Evolutionary conservation across 1,140 invertebrate genomes (phyloP).

Genomic region (Venturia canescens): DNA sequence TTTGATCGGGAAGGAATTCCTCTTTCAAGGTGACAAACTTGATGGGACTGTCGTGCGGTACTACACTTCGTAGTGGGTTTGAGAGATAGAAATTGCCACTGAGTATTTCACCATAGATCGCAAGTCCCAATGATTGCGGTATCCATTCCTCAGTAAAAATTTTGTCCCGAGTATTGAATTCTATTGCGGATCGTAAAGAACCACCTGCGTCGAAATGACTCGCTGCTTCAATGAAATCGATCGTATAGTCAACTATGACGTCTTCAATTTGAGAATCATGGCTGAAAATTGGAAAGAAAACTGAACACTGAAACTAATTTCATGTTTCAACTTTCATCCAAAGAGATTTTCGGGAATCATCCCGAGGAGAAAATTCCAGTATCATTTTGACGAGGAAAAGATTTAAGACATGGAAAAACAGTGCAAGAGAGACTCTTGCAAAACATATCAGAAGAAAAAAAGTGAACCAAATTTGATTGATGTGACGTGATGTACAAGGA

Average conservation of each 20-base stretch:
- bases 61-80: conserved; percentile 57
- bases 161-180: conserved; percentile 58
- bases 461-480: too few species aligned
- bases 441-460: too few species aligned
- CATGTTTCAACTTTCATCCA: too few species aligned
- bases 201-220: conserved; percentile 47
- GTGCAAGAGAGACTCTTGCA: too few species aligned
- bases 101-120: conserved; percentile 68
- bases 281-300: conserved; percentile 53
- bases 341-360: too few species aligned
- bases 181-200: conserved; percentile 60
- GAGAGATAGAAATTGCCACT: conserved; percentile 65
- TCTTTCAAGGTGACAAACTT: conserved; percentile 58
- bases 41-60: conserved; percentile 56
- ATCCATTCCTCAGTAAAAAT: conserved; percentile 60
- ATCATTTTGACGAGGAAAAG: too few species aligned
- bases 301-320: conserved; percentile 23
- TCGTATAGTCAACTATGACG: conserved; percentile 69
- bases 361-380: too few species aligned
- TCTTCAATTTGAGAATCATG: conserved; percentile 65
- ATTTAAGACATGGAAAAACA: too few species aligned
- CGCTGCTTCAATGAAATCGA: conserved; percentile 73
- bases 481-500: too few species aligned
- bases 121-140: conserved; percentile 60
- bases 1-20: conserved; percentile 58